Conservation (phyloP, 1,140 invertebrate species). For the Bombus picipes region DNA sequence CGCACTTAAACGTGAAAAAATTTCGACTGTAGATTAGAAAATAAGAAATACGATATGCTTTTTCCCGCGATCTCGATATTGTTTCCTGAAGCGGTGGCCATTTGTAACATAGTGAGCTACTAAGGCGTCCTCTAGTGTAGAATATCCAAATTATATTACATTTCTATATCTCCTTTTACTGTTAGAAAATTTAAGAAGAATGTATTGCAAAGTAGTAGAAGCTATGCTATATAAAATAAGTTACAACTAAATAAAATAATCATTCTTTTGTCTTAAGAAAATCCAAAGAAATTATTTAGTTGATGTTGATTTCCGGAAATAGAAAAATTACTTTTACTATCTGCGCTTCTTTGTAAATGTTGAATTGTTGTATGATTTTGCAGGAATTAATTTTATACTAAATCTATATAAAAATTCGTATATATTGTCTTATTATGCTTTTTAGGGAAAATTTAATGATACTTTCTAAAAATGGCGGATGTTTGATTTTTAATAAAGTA, state of each 20-base stretch:
- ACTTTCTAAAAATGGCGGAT: not conserved
- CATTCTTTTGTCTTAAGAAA: not conserved
- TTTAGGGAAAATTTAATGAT: not conserved
- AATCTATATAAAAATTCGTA: not conserved
- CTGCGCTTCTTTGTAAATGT: not conserved
- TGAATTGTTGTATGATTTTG: not conserved
- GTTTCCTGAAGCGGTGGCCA: constrained; percentile 50
- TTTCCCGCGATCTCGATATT: constrained; percentile 18
- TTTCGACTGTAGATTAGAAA: constrained; percentile 16
- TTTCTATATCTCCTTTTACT: not conserved
- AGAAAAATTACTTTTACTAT: not conserved
- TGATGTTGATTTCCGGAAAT: not conserved
- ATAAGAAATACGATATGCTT: constrained; percentile 9
- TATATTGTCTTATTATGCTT: not conserved
- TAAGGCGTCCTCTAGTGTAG: not conserved
- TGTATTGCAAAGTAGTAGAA: too few species aligned
- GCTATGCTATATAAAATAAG: not conserved
- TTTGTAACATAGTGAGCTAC: constrained; percentile 26
- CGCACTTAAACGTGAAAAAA: not conserved
- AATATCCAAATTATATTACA: not conserved
- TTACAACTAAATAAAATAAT: not conserved
- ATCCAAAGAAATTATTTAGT: not conserved
- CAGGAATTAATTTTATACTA: too few species aligned
- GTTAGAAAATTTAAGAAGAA: not conserved
- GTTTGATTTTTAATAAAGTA: too few species aligned